Evolutionary conservation across 2,888 invertebrate species (phyloP).

Genomic region (Aricia artaxerxes): DNA sequence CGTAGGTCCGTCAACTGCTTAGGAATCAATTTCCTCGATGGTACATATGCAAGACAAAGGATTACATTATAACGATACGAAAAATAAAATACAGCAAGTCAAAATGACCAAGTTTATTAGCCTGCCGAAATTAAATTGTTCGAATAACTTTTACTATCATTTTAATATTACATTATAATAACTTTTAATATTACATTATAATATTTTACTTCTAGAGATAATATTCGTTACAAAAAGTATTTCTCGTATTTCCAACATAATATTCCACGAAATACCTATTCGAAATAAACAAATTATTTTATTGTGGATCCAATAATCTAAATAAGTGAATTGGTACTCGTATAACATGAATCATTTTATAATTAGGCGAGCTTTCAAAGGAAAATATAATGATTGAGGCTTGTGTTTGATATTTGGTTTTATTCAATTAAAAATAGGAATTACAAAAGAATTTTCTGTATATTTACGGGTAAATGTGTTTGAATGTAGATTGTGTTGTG

Average conservation of each 20-base stretch:
- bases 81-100: too few relatives aligned
- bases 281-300: conserved; percentile 2
- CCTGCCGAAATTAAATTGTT: not conserved
- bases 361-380: conserved; percentile 6
- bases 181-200: not conserved
- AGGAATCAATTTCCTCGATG: too few relatives aligned
- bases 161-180: not conserved
- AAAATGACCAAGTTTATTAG: too few relatives aligned
- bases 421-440: not conserved
- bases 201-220: too few relatives aligned
- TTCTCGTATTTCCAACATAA: not conserved
- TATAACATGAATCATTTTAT: conserved; percentile 11
- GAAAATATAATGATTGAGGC: conserved; percentile 4
- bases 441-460: not conserved
- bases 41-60: too few relatives aligned
- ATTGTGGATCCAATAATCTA: not conserved
- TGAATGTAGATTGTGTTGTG: not conserved
- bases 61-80: too few relatives aligned
- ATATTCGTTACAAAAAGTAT: not conserved
- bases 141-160: not conserved
- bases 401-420: conserved; percentile 9
- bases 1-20: too few relatives aligned
- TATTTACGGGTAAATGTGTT: not conserved
- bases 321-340: conserved; percentile 14
- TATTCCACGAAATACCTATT: not conserved